phyloP scores from a whole-genome alignment of 2,888 invertebrate genomes.

The Chesias legatella region DNA sequence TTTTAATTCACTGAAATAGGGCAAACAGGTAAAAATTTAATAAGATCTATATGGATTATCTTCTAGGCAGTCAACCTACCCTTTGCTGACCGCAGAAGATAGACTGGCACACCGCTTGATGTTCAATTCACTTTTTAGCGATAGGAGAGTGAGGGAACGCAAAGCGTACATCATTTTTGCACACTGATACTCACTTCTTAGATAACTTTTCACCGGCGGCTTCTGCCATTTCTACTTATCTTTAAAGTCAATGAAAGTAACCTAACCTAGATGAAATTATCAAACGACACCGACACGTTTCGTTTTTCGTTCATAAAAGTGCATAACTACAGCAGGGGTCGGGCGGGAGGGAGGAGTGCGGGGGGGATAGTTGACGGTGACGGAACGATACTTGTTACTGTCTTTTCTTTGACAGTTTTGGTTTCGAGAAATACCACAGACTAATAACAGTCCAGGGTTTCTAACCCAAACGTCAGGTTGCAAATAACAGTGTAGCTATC shows the following conservation, averaged over 20 bases:
- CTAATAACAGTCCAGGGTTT: too few relatives aligned
- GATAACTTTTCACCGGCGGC: conserved; percentile 80
- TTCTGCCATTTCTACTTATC: conserved; percentile 74
- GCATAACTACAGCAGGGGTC: too few relatives aligned
- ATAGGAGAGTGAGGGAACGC: conserved; percentile 39
- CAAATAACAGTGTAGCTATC: too few relatives aligned
- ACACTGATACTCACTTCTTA: conserved; percentile 83
- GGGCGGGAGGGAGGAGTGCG: too few relatives aligned
- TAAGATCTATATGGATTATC: conserved; percentile 10
- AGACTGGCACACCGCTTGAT: conserved; percentile 46
- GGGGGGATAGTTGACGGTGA: too few relatives aligned
- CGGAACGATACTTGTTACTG: too few relatives aligned
- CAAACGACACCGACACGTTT: conserved; percentile 6
- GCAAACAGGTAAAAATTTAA: conserved; percentile 28
- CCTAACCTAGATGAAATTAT: conserved; percentile 24
- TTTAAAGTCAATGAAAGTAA: conserved; percentile 20
- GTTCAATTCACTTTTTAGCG: conserved; percentile 42
- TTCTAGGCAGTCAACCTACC: conserved; percentile 55
- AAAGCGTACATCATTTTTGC: conserved; percentile 49
- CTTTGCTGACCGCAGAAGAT: conserved; percentile 54
- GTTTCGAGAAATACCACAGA: too few relatives aligned
- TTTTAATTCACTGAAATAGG: conserved; percentile 91
- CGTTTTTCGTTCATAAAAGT: too few relatives aligned
- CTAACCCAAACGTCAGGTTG: too few relatives aligned
- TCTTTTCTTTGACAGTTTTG: too few relatives aligned